Conservation (phyloP, 2,797 vertebrate genomes). For the Gadopsis bispinosus region DNA sequence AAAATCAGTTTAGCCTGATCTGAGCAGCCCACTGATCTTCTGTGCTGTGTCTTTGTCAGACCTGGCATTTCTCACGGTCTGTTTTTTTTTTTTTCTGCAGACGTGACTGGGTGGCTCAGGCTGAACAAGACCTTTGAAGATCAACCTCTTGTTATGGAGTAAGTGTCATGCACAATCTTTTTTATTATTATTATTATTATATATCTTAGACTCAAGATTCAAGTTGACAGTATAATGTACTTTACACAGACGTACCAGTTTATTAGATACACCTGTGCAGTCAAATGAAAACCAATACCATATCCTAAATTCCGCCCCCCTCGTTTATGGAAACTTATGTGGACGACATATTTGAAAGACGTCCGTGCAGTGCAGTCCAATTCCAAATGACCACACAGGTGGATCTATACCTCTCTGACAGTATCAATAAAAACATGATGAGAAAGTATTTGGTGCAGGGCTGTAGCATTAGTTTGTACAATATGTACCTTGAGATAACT, state of each 20-base stretch:
- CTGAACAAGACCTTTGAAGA: constrained; percentile 91
- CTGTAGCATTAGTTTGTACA: background rate
- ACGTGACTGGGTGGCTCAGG: constrained; percentile 78
- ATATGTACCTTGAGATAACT: background rate
- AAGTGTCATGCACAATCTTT: constrained; percentile 76
- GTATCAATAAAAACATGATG: background rate
- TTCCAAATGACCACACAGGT: background rate
- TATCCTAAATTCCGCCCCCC: rapidly evolving
- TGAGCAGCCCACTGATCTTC: background rate
- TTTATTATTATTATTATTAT: background rate
- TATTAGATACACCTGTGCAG: background rate
- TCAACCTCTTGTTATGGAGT: constrained; percentile 98
- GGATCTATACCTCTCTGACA: background rate
- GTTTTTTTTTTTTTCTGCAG: constrained; percentile 76
- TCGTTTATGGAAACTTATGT: background rate
- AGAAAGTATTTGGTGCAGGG: background rate
- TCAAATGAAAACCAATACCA: background rate
- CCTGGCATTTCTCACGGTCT: background rate
- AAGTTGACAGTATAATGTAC: background rate
- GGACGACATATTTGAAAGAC: background rate
- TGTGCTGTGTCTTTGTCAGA: constrained; percentile 5
- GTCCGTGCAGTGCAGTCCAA: background rate
- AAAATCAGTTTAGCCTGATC: background rate
- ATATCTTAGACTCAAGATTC: background rate
- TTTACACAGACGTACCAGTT: background rate